Evolutionary conservation across 2,113 vertebrate species (phyloP).

Genomic region (Stigmatopora argus): DNA sequence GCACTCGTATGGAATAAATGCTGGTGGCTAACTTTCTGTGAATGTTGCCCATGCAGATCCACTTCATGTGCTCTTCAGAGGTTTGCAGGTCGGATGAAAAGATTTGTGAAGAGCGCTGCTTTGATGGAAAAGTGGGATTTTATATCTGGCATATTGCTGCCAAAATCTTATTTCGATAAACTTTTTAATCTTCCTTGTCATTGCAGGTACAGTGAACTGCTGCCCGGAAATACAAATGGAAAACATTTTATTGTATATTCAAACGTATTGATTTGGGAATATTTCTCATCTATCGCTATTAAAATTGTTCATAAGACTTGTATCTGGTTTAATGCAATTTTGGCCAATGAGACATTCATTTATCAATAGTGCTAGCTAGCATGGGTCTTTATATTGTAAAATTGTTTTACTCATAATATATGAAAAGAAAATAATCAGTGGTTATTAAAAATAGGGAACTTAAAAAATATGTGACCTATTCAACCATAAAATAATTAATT

Average conservation of each 20-base stretch:
- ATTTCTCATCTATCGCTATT: neutral
- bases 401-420: too few species aligned
- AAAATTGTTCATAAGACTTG: neutral
- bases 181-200: rapidly evolving
- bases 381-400: too few species aligned
- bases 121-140: constrained; percentile 51
- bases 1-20: neutral
- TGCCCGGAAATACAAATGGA: neutral
- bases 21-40: neutral
- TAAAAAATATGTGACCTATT: too few species aligned
- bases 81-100: constrained; percentile 52
- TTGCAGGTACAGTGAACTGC: constrained; percentile 18
- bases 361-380: too few species aligned
- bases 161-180: too few species aligned
- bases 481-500: too few species aligned
- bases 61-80: constrained; percentile 71
- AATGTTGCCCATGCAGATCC: constrained; percentile 49
- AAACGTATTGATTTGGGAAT: neutral
- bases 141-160: neutral
- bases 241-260: constrained; percentile 2
- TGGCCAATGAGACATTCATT: too few species aligned
- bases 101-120: constrained; percentile 56
- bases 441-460: too few species aligned
- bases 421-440: too few species aligned
- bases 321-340: neutral